Percentiles rank a stretch among this genome's conserved stretches.
Evolutionary conservation across 2,888 invertebrate species (phyloP).

Genomic region (Charanyca ferruginea): DNA sequence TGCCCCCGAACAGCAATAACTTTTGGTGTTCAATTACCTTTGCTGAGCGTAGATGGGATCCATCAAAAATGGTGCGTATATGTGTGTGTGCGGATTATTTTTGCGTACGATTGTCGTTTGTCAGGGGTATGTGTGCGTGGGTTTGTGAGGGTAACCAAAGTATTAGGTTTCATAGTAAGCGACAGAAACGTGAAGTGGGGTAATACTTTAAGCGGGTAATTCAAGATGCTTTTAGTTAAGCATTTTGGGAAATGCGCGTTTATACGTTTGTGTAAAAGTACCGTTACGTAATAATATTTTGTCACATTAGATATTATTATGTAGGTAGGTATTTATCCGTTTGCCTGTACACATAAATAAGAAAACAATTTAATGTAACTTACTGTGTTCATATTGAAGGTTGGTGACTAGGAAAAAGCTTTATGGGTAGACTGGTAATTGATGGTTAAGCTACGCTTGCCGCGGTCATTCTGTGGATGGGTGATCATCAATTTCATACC

Average conservation of each 20-base stretch:
- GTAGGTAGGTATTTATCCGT: not conserved
- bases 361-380: too few relatives aligned
- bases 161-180: constrained; percentile 40
- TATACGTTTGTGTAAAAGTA: constrained; percentile 4
- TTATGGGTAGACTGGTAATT: too few relatives aligned
- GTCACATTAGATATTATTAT: too few relatives aligned
- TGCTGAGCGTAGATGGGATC: constrained; percentile 29
- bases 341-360: not conserved
- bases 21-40: constrained; percentile 53
- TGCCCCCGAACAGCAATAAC: constrained; percentile 54
- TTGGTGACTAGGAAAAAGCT: too few relatives aligned
- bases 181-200: constrained; percentile 31
- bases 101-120: constrained; percentile 1
- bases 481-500: too few relatives aligned
- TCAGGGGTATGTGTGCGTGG: not conserved
- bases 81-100: constrained; percentile 9
- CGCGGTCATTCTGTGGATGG: too few relatives aligned
- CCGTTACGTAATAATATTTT: too few relatives aligned
- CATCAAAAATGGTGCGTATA: constrained; percentile 31
- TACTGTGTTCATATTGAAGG: too few relatives aligned
- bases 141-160: constrained; percentile 22
- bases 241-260: constrained; percentile 7
- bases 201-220: constrained; percentile 43
- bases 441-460: too few relatives aligned
- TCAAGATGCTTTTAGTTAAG: constrained; percentile 35